Evolutionary conservation across 2,113 vertebrate genomes (phyloP).

Genomic region (Brevimyrus niger): DNA sequence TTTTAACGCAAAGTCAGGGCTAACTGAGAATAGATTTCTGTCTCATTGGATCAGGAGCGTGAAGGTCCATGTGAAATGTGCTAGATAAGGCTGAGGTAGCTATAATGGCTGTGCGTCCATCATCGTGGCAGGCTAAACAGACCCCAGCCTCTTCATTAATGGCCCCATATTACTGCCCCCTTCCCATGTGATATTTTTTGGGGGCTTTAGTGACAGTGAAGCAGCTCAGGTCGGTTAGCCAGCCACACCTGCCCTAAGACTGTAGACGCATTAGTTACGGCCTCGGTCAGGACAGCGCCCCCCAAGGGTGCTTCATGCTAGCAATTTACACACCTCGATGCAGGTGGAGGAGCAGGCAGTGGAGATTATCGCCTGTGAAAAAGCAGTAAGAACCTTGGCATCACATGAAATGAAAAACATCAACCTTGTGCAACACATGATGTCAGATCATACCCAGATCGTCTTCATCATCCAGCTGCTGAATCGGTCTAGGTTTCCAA

Average conservation of each 20-base stretch:
- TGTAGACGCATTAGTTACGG: background rate
- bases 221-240: background rate
- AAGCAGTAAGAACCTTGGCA: background rate
- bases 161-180: background rate
- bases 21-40: background rate
- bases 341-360: background rate
- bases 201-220: background rate
- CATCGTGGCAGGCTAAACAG: background rate
- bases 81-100: background rate
- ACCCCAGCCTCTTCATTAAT: background rate
- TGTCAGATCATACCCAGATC: background rate
- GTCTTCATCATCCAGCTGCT: background rate
- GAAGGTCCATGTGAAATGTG: background rate
- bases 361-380: background rate
- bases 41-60: background rate
- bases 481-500: background rate
- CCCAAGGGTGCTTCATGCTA: background rate
- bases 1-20: background rate
- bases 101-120: background rate
- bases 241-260: background rate
- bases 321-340: background rate
- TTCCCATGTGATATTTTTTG: background rate
- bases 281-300: background rate
- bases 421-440: background rate
- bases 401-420: background rate